phyloP scores from a whole-genome alignment of 2,888 invertebrate species.

The Stenurella melanura region DNA sequence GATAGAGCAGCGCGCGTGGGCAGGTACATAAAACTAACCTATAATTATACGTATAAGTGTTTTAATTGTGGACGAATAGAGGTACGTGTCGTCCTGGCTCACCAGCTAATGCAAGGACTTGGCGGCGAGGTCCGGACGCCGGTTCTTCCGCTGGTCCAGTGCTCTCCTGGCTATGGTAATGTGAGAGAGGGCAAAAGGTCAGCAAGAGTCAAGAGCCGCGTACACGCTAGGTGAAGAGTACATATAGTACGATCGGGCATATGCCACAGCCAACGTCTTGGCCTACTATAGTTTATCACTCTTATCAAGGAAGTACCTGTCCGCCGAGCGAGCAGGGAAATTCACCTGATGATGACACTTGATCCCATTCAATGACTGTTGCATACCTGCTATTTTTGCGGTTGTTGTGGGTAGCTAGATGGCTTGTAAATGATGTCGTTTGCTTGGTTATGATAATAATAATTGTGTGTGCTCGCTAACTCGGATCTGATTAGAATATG shows the following conservation, averaged over 20 bases:
- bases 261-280: constrained; percentile 67
- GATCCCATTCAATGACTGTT: constrained; percentile 50
- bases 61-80: constrained; percentile 72
- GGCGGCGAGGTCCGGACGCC: constrained; percentile 53
- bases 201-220: constrained; percentile 72
- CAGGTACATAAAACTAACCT: constrained; percentile 71
- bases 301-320: constrained; percentile 65
- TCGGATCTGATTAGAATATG: constrained; percentile 46
- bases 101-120: constrained; percentile 58
- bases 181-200: constrained; percentile 73
- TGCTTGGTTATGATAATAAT: constrained; percentile 44
- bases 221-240: constrained; percentile 70
- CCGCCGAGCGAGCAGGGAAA: constrained; percentile 35
- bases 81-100: constrained; percentile 68
- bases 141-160: constrained; percentile 67
- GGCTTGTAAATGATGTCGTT: constrained; percentile 50
- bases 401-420: constrained; percentile 47
- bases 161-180: constrained; percentile 70
- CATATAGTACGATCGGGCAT: constrained; percentile 64
- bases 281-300: constrained; percentile 66
- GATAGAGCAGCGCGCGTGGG: constrained; percentile 68
- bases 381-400: constrained; percentile 47
- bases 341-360: constrained; percentile 47
- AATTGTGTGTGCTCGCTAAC: constrained; percentile 41
- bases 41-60: constrained; percentile 73